Conservation (phyloP, 1,140 invertebrate species). For the Euura saliciscinereae region DNA sequence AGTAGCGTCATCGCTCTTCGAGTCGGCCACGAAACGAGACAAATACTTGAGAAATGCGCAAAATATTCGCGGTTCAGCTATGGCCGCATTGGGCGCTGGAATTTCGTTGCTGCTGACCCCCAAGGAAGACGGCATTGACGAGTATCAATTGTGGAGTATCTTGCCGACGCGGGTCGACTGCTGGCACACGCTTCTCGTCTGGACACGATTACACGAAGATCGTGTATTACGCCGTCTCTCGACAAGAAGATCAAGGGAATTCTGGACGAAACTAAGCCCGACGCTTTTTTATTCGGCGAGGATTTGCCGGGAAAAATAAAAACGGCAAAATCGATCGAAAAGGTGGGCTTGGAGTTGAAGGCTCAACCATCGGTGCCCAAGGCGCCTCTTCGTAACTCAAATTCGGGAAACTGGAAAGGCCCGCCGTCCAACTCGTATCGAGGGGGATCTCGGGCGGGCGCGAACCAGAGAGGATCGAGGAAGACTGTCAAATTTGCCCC, state of each 20-base stretch:
- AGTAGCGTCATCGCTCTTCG: too few relatives aligned
- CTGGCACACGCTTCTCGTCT: slow-evolving; percentile 26
- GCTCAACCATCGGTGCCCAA: neutral
- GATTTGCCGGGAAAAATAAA: slow-evolving; percentile 21
- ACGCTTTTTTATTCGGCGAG: slow-evolving; percentile 9
- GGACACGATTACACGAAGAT: slow-evolving; percentile 25
- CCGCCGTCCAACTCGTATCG: slow-evolving; percentile 11
- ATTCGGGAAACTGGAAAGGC: too few relatives aligned
- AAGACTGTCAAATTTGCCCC: slow-evolving; percentile 12
- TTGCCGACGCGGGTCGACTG: slow-evolving; percentile 12
- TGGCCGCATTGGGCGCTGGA: too few relatives aligned
- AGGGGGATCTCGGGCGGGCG: slow-evolving; percentile 16
- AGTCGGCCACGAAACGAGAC: too few relatives aligned
- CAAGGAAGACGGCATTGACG: slow-evolving; percentile 12
- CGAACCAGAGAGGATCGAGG: slow-evolving; percentile 6
- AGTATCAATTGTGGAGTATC: neutral
- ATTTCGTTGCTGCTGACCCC: too few relatives aligned
- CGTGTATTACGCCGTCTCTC: slow-evolving; percentile 19
- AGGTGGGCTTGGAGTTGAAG: neutral
- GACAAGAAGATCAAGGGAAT: neutral
- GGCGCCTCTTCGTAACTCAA: neutral
- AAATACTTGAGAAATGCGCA: too few relatives aligned
- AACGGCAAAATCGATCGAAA: slow-evolving; percentile 14
- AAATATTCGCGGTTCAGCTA: too few relatives aligned
- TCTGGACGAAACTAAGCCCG: neutral